Evolutionary conservation across 2,888 invertebrate species (phyloP).

Genomic region (Drosophila mimica): DNA sequence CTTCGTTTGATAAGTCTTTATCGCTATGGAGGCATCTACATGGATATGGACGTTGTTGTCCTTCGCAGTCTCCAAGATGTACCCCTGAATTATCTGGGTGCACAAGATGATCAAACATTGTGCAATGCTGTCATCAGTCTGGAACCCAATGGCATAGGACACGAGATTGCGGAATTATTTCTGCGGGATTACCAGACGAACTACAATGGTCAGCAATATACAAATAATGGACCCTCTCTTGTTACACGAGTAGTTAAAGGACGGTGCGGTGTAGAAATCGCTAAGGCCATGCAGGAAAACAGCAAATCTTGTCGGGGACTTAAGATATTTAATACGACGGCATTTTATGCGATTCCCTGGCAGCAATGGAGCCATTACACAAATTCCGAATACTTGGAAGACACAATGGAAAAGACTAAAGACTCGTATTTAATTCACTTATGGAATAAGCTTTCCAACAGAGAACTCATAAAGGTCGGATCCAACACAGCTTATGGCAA

Average conservation of each 20-base stretch:
- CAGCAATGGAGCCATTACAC: conserved; percentile 88
- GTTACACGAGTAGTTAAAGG: conserved; percentile 87
- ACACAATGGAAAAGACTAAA: conserved; percentile 64
- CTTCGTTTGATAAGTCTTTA: conserved; percentile 86
- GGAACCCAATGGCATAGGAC: conserved; percentile 86
- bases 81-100: conserved; percentile 82
- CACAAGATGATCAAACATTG: conserved; percentile 86
- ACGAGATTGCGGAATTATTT: conserved; percentile 86
- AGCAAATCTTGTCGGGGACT: conserved; percentile 87
- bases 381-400: conserved; percentile 82
- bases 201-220: conserved; percentile 87
- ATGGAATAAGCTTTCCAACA: conserved; percentile 81
- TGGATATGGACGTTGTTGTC: conserved; percentile 91
- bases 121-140: conserved; percentile 89
- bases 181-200: conserved; percentile 86
- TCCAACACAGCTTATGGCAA: conserved; percentile 76
- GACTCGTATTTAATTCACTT: conserved; percentile 79
- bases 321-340: conserved; percentile 87
- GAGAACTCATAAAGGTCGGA: conserved; percentile 63
- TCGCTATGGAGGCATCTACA: conserved; percentile 91
- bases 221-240: conserved; percentile 85
- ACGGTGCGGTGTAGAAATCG: conserved; percentile 86
- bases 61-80: conserved; percentile 85
- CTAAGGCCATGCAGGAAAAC: conserved; percentile 85
- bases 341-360: conserved; percentile 89